Evolutionary conservation across 1,140 invertebrate genomes (phyloP), one percentile per base, ranked within the genome.

Genomic region (Phortica variegata): DNA sequence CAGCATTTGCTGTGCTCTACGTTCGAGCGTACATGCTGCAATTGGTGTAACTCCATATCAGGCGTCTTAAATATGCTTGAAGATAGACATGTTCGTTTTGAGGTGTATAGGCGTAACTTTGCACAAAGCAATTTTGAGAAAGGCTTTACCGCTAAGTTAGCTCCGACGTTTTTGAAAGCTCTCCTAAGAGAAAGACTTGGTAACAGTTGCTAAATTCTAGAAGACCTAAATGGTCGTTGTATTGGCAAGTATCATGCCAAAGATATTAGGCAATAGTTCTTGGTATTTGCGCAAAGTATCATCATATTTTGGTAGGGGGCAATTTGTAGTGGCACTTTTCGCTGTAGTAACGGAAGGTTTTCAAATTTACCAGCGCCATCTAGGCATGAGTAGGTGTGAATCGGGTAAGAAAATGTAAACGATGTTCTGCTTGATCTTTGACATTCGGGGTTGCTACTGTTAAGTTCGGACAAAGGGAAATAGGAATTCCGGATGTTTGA

Each of bases 231-330:
- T 12, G 37, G 31, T 15, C 40, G 21, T 16, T 18, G 16, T 17
- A 33, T 48, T 4, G 46, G 38, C 15, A 48, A 26, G 13, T 48
- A 41, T 20, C 44, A 47, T 47, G 34, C 32, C 6, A 47, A 47
- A 16, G 44, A 47, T 20, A 47, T 47, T 20, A 12, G 44, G 6
- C 16, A 21, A 15, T 13, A 18, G 7, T 6, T n/a, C n/a, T n/a
- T n/a, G n/a, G n/a, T n/a, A n/a, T n/a, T n/a, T n/a, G n/a, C n/a
- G n/a, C n/a, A n/a, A n/a, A n/a, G n/a, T n/a, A n/a, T n/a, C n/a
- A n/a, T n/a, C n/a, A n/a, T n/a, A n/a, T n/a, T n/a, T n/a, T n/a
- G n/a, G n/a, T n/a, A n/a, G n/a, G n/a, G n/a, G n/a, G n/a, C n/a
- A n/a, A n/a, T n/a, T n/a, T n/a, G n/a, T n/a, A n/a, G n/a, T n/a